phyloP scores from a whole-genome alignment of 2,888 invertebrate species.

The Panopea generosa region DNA sequence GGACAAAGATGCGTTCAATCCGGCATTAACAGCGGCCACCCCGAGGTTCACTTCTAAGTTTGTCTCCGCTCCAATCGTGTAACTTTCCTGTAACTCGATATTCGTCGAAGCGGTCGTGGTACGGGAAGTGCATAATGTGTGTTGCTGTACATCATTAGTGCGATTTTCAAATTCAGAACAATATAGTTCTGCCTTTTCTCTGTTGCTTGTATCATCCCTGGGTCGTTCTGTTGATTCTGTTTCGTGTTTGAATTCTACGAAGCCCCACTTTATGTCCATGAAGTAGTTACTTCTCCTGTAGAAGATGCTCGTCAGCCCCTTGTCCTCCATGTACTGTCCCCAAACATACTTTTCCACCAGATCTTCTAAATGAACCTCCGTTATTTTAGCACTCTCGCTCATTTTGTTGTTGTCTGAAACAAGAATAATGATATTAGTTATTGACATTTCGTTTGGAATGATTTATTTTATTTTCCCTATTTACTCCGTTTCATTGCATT shows the following conservation, averaged over 20 bases:
- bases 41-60: constrained; percentile 62
- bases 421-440: too few relatives aligned
- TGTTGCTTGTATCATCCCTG: constrained; percentile 4
- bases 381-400: neutral
- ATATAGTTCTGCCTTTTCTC: constrained; percentile 53
- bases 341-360: constrained; percentile 58
- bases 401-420: neutral
- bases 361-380: constrained; percentile 53
- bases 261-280: constrained; percentile 65
- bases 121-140: constrained; percentile 55
- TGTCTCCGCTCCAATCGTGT: constrained; percentile 56
- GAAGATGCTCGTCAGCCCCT: constrained; percentile 34
- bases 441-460: too few relatives aligned
- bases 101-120: constrained; percentile 51
- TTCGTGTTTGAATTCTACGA: constrained; percentile 57
- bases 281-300: constrained; percentile 42
- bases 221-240: constrained; percentile 44
- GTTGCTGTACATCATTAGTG: constrained; percentile 45
- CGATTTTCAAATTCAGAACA: constrained; percentile 62
- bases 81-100: constrained; percentile 63
- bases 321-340: constrained; percentile 32
- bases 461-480: too few relatives aligned
- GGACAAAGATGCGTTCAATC: constrained; percentile 53
- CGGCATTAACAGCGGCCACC: constrained; percentile 51
- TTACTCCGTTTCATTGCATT: too few relatives aligned